phyloP scores from a whole-genome alignment of 2,888 invertebrate species.

The Tenodera sinensis region DNA sequence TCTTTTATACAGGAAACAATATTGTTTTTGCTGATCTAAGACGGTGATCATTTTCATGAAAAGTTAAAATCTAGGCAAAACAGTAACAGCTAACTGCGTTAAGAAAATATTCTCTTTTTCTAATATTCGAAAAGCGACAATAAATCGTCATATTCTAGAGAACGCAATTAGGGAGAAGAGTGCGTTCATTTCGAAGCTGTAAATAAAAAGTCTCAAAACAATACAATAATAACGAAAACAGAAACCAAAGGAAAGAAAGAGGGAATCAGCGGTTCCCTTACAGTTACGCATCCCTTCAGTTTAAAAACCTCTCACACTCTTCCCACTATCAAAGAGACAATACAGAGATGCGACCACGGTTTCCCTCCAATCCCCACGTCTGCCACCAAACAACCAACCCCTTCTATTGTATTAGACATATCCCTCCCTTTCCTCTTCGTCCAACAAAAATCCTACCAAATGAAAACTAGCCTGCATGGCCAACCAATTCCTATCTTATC shows the following conservation, averaged over 20 bases:
- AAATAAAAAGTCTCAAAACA: neutral
- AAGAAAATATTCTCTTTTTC: neutral
- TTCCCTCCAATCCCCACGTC: constrained; percentile 2
- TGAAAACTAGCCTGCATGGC: constrained; percentile 16
- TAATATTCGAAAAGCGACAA: neutral
- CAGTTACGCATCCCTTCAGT: constrained; percentile 4
- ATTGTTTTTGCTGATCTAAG: too few species aligned
- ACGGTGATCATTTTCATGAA: neutral
- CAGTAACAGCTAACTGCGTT: neutral
- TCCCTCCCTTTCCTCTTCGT: neutral
- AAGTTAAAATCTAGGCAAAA: neutral
- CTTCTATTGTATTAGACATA: constrained; percentile 16
- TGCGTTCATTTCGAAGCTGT: neutral
- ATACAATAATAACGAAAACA: neutral
- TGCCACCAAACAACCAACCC: neutral
- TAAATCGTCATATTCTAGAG: neutral
- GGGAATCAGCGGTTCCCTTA: neutral
- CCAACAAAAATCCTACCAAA: constrained; percentile 10
- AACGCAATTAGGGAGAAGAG: neutral
- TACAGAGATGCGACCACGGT: constrained; percentile 4
- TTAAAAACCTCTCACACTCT: neutral
- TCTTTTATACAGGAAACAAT: too few species aligned
- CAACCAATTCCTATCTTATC: constrained; percentile 18
- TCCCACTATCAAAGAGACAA: constrained; percentile 8
- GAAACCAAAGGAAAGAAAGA: neutral